These are phyloP conservation scores for Macropodus opercularis DNA, from an alignment of 2,797 vertebrate species.

Conservation along the genomic window DNA sequence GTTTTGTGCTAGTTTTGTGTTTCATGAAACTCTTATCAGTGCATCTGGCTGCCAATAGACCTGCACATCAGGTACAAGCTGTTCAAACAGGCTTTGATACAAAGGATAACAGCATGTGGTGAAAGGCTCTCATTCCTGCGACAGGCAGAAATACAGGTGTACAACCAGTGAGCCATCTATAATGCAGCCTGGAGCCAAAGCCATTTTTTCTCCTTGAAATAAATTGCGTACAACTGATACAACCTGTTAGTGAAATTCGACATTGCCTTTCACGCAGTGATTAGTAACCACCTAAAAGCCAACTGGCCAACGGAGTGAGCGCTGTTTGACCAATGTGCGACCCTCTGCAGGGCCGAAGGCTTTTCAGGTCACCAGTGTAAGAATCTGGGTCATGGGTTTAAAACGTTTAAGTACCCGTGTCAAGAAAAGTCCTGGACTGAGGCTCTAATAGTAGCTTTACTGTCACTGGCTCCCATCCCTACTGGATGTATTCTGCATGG, in stretches of 20 bases:
- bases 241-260: conserved; percentile 11
- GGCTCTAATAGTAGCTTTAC: conserved; percentile 47
- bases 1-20: conserved; percentile 16
- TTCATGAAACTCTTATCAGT: conserved; percentile 13
- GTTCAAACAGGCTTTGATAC: conserved; percentile 44
- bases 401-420: conserved; percentile 50
- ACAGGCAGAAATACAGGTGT: conserved; percentile 40
- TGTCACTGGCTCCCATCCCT: conserved; percentile 47
- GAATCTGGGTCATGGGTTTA: conserved; percentile 48
- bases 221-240: conserved; percentile 37
- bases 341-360: conserved; percentile 15
- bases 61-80: conserved; percentile 26
- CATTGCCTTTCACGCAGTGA: conserved; percentile 2
- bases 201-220: conserved; percentile 37
- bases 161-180: conserved; percentile 40
- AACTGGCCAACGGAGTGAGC: conserved; percentile 9
- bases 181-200: conserved; percentile 27
- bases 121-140: conserved; percentile 27
- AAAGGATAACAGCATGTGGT: conserved; percentile 37
- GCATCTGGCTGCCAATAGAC: conserved; percentile 18
- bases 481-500: conserved; percentile 59
- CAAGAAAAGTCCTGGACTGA: conserved; percentile 31
- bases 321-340: conserved; percentile 12
- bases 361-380: conserved; percentile 31
- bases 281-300: conserved; percentile 3